phyloP scores from a whole-genome alignment of 2,888 invertebrate species.

The Polydrusus cervinus region DNA sequence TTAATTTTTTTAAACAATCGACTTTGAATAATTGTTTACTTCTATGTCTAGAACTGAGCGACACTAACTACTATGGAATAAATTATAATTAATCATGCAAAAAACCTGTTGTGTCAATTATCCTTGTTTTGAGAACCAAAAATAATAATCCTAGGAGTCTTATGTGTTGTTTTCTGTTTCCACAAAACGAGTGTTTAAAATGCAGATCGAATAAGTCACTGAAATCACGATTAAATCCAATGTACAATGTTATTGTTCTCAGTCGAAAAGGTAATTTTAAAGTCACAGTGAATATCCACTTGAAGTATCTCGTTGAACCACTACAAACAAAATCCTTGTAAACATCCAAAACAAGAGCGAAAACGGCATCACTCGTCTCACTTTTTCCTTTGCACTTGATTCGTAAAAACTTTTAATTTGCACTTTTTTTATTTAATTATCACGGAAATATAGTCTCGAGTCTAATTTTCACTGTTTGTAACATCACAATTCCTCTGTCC shows the following conservation, averaged over 20 bases:
- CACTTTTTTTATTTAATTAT: conserved; percentile 7
- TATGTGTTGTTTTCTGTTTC: not conserved
- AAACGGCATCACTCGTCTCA: conserved; percentile 15
- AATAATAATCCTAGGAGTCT: conserved; percentile 15
- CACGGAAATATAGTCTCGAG: not conserved
- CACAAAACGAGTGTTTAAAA: not conserved
- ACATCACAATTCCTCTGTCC: not conserved
- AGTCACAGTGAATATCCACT: conserved; percentile 18
- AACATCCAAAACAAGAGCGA: conserved; percentile 21
- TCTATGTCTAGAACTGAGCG: not conserved
- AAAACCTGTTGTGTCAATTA: conserved; percentile 13
- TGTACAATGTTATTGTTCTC: too few species aligned
- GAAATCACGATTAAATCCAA: too few species aligned
- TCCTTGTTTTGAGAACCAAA: not conserved
- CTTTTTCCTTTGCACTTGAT: conserved; percentile 16
- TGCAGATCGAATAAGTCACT: conserved; percentile 8
- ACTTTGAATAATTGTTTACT: not conserved
- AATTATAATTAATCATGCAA: conserved; percentile 12
- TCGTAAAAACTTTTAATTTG: conserved; percentile 7
- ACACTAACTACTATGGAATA: not conserved
- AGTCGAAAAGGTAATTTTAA: not conserved
- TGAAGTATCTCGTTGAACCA: conserved; percentile 4
- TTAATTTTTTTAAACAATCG: not conserved
- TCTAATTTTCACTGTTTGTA: not conserved
- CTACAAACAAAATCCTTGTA: conserved; percentile 27